These are phyloP conservation scores for Brachirus orientalis DNA, from an alignment of 2,113 vertebrate genomes.

Conservation along the genomic window DNA sequence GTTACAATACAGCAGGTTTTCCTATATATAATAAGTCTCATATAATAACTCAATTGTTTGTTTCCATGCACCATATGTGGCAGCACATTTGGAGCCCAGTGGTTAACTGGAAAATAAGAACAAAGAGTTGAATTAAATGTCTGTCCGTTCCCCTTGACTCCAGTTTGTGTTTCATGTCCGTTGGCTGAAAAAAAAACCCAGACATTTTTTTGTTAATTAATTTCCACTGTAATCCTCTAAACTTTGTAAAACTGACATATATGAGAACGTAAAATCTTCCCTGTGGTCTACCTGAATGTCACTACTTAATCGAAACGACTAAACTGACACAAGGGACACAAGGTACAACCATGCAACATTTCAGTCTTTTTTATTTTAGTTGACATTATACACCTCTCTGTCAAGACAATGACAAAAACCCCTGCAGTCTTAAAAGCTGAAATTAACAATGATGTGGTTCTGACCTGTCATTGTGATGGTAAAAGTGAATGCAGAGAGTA, in stretches of 20 bases:
- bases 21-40: background rate
- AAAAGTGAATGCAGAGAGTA: too few relatives aligned
- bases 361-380: too few relatives aligned
- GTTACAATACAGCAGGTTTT: background rate
- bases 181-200: background rate
- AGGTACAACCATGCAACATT: too few relatives aligned
- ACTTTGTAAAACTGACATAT: background rate
- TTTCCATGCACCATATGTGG: background rate
- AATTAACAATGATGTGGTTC: too few relatives aligned
- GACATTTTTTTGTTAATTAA: background rate
- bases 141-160: background rate
- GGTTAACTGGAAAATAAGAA: slow-evolving; percentile 1
- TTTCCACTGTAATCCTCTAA: background rate
- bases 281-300: too few relatives aligned
- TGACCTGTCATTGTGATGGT: too few relatives aligned
- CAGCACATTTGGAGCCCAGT: background rate
- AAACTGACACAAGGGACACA: too few relatives aligned
- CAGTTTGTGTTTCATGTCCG: background rate
- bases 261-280: background rate
- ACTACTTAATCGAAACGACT: too few relatives aligned
- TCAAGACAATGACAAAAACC: too few relatives aligned
- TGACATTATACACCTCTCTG: too few relatives aligned
- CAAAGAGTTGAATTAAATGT: background rate
- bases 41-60: background rate
- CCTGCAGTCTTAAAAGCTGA: too few relatives aligned